Percentiles rank a stretch among this genome's conserved stretches.
Evolutionary conservation across 1,140 invertebrate genomes (phyloP).

Genomic region (Helicoverpa zea): DNA sequence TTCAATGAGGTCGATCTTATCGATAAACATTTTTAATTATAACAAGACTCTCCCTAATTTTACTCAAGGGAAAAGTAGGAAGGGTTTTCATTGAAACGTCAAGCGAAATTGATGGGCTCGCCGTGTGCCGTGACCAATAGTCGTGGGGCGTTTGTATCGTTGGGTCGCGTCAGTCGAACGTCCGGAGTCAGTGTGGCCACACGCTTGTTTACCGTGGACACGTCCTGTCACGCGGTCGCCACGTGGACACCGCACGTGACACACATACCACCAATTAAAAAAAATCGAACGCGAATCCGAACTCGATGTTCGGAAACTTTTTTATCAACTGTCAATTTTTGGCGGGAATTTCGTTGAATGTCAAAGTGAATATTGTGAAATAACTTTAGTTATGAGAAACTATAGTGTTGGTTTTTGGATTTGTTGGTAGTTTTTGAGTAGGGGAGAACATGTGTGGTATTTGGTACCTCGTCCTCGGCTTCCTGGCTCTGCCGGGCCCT

Average conservation of each 20-base stretch:
- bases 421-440: constrained; percentile 36
- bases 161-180: constrained; percentile 77
- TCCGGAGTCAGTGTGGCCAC: constrained; percentile 78
- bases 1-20: constrained; percentile 49
- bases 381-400: constrained; percentile 41
- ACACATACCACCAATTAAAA: constrained; percentile 20
- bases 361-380: constrained; percentile 36
- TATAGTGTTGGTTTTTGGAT: constrained; percentile 31
- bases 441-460: constrained; percentile 63
- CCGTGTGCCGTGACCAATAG: constrained; percentile 78
- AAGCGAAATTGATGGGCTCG: constrained; percentile 80
- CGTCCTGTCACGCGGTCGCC: constrained; percentile 67
- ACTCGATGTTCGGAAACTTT: constrained; percentile 1
- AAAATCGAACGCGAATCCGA: constrained; percentile 29
- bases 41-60: constrained; percentile 69
- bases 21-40: constrained; percentile 75
- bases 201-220: constrained; percentile 72
- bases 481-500: constrained; percentile 67
- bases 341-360: constrained; percentile 1
- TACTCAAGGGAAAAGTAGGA: constrained; percentile 75
- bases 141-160: constrained; percentile 73
- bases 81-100: constrained; percentile 83
- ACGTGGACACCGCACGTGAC: constrained; percentile 60
- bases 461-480: constrained; percentile 61
- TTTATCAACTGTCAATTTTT: constrained; percentile 18